A percentile compares a stretch with the other conserved stretches of the same genome.
These are phyloP conservation scores for Drosophila fulvimacula DNA, from an alignment of 2,888 invertebrate genomes.

Conservation along the genomic window DNA sequence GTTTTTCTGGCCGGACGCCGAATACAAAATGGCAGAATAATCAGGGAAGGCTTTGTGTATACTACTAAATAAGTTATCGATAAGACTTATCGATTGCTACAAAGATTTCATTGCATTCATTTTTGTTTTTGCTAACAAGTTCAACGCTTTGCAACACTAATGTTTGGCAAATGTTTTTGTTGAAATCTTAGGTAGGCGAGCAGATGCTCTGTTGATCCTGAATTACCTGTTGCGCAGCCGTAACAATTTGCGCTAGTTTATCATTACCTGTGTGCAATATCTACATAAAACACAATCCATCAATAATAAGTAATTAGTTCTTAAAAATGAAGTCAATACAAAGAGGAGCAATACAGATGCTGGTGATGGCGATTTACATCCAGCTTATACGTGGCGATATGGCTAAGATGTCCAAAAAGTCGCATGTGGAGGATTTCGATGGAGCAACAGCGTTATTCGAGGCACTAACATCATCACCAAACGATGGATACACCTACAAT, in stretches of 20 bases:
- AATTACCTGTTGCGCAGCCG: constrained; percentile 7
- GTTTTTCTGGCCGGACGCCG: constrained; percentile 38
- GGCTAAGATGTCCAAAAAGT: constrained; percentile 88
- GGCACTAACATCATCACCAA: constrained; percentile 91
- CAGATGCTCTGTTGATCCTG: constrained; percentile 34
- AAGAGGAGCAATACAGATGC: constrained; percentile 13
- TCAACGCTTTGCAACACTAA: constrained; percentile 32
- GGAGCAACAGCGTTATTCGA: constrained; percentile 93
- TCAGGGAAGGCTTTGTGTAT: constrained; percentile 45
- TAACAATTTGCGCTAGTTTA: not conserved
- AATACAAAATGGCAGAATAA: constrained; percentile 60
- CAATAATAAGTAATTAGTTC: not conserved
- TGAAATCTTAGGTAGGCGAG: constrained; percentile 22
- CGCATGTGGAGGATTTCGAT: constrained; percentile 94
- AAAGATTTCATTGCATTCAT: constrained; percentile 10
- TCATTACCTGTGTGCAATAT: not conserved
- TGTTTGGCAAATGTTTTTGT: constrained; percentile 16
- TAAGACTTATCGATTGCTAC: constrained; percentile 31
- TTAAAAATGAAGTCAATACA: constrained; percentile 42
- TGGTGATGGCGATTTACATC: constrained; percentile 17
- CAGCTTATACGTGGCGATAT: constrained; percentile 27
- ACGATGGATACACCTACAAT: constrained; percentile 88
- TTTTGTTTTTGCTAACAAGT: constrained; percentile 5
- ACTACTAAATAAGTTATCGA: constrained; percentile 32
- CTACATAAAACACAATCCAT: constrained; percentile 4